These are phyloP conservation scores for Camelus dromedarius DNA, from an alignment of 2,113 vertebrate genomes.

Conservation along the genomic window DNA sequence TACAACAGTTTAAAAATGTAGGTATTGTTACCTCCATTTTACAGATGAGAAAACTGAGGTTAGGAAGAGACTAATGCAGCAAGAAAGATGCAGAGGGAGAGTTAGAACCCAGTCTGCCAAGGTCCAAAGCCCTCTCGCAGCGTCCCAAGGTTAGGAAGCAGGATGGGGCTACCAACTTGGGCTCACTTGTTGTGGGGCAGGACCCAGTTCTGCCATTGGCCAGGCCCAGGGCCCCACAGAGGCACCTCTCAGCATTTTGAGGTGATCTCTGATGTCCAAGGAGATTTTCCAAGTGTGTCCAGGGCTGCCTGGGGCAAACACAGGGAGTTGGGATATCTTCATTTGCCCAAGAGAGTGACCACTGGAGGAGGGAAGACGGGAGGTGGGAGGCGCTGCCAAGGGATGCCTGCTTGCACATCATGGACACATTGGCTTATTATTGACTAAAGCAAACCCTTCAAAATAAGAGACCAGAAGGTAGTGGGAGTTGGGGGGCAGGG, in stretches of 20 bases:
- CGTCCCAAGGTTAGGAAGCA: not conserved
- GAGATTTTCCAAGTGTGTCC: not conserved
- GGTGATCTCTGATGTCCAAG: not conserved
- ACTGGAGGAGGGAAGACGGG: not conserved
- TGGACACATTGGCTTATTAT: not conserved
- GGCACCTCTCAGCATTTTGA: not conserved
- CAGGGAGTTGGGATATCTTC: not conserved
- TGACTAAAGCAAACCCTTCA: not conserved
- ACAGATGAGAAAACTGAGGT: constrained; percentile 42
- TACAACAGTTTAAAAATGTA: not conserved
- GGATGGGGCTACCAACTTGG: not conserved
- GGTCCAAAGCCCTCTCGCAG: not conserved
- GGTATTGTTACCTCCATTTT: not conserved
- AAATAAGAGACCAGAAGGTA: not conserved
- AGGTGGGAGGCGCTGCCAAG: not conserved
- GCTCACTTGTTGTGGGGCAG: not conserved
- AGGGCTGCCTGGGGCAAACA: not conserved
- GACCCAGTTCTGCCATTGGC: not conserved
- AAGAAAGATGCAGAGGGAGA: not conserved
- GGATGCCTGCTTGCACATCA: not conserved
- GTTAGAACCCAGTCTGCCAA: not conserved
- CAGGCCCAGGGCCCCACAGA: not conserved
- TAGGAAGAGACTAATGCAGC: not conserved
- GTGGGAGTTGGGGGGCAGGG: not conserved
- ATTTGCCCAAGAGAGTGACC: not conserved